A percentile compares a stretch with the other conserved stretches of the same genome.
These are phyloP conservation scores for Bothrops jararaca DNA, from an alignment of 2,113 vertebrate species.

Conservation along the genomic window DNA sequence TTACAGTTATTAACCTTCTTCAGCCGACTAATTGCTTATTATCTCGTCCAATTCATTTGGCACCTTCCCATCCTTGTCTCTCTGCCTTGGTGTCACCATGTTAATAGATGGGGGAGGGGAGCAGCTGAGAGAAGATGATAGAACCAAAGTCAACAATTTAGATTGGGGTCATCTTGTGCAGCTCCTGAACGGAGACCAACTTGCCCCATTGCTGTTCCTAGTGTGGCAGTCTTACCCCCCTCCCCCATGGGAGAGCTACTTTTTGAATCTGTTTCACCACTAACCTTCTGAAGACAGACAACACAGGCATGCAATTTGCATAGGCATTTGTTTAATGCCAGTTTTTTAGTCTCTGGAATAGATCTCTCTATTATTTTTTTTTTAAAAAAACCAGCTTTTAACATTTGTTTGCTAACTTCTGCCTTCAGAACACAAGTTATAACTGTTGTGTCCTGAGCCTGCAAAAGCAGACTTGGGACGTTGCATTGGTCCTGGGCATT, in stretches of 20 bases:
- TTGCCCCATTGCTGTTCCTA: conserved; percentile 8
- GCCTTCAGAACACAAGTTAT: neutral
- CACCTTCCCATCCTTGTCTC: conserved; percentile 23
- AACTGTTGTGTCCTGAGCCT: no score
- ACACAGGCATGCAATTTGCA: neutral
- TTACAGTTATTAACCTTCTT: neutral
- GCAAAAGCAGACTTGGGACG: no score
- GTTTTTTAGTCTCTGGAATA: neutral
- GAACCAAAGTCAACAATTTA: neutral
- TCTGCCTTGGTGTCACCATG: neutral
- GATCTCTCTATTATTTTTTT: neutral
- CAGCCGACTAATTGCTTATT: conserved; percentile 18
- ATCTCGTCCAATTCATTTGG: neutral
- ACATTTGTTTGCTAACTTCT: neutral
- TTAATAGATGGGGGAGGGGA: neutral
- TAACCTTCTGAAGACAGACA: neutral
- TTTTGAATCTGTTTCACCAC: neutral
- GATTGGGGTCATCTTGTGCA: neutral
- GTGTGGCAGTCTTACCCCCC: neutral
- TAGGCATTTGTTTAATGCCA: neutral
- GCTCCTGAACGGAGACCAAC: neutral
- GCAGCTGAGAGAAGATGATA: neutral
- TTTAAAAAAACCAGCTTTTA: neutral
- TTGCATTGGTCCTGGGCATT: no score
- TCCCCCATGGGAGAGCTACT: neutral